These are phyloP conservation scores for Paramisgurnus dabryanus DNA, from an alignment of 2,113 vertebrate species.

Conservation along the genomic window DNA sequence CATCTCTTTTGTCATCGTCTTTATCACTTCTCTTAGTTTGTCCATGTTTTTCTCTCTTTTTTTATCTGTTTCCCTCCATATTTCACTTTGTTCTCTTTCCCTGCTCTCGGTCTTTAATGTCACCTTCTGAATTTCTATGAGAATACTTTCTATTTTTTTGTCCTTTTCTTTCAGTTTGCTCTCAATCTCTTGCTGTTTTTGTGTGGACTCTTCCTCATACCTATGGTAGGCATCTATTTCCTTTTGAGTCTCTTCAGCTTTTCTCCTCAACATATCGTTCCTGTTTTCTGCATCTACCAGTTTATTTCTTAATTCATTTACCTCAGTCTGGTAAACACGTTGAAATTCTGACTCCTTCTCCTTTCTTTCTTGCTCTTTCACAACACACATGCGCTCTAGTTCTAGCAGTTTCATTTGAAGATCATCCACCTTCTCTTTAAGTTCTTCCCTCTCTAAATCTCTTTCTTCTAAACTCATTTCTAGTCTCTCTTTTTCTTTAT, in stretches of 20 bases:
- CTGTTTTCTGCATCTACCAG: slow-evolving; percentile 57
- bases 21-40: slow-evolving; percentile 35
- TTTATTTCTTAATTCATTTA: slow-evolving; percentile 38
- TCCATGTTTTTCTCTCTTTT: slow-evolving; percentile 43
- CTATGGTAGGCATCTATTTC: slow-evolving; percentile 9
- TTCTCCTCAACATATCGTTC: slow-evolving; percentile 21
- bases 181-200: slow-evolving; percentile 42
- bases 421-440: slow-evolving; percentile 66
- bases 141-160: slow-evolving; percentile 32
- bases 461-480: slow-evolving; percentile 57
- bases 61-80: slow-evolving; percentile 39
- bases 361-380: slow-evolving; percentile 56
- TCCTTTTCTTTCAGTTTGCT: slow-evolving; percentile 50
- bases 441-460: slow-evolving; percentile 67
- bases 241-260: slow-evolving; percentile 32
- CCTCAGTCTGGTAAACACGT: slow-evolving; percentile 22
- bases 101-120: slow-evolving; percentile 48
- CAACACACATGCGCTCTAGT: slow-evolving; percentile 50
- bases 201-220: slow-evolving; percentile 11
- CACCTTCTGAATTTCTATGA: slow-evolving; percentile 47
- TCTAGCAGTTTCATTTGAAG: slow-evolving; percentile 68
- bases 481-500: slow-evolving; percentile 47
- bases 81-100: slow-evolving; percentile 52
- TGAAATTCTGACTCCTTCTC: slow-evolving; percentile 52
- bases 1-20: slow-evolving; percentile 48